These are phyloP conservation scores for Amiota minor DNA, from an alignment of 2,888 invertebrate genomes.

Conservation along the genomic window DNA sequence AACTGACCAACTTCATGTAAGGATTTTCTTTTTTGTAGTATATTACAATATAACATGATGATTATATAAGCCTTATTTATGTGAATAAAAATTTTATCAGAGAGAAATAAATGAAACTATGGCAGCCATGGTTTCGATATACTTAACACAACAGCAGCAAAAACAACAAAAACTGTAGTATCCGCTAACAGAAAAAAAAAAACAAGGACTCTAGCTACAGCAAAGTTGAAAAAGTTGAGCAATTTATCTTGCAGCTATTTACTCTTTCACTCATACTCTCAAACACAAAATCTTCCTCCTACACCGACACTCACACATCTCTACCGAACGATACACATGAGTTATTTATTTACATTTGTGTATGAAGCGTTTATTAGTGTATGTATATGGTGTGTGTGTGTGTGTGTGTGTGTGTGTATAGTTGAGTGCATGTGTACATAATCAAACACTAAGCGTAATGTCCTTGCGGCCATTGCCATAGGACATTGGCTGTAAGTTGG, in stretches of 20 bases:
- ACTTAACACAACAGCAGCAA: slow-evolving; percentile 63
- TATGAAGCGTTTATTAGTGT: slow-evolving; percentile 18
- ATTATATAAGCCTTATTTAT: slow-evolving; percentile 12
- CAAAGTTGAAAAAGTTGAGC: slow-evolving; percentile 56
- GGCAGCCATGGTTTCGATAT: slow-evolving; percentile 54
- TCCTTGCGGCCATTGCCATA: slow-evolving; percentile 51
- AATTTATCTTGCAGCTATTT: slow-evolving; percentile 68
- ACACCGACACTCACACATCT: slow-evolving; percentile 26
- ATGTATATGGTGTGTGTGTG: slow-evolving; percentile 17
- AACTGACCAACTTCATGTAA: not conserved
- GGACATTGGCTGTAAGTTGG: slow-evolving; percentile 18
- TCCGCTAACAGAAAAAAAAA: not conserved
- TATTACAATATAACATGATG: not conserved
- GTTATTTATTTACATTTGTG: slow-evolving; percentile 11
- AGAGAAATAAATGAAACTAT: not conserved
- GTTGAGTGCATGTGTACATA: slow-evolving; percentile 54
- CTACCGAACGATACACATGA: slow-evolving; percentile 4
- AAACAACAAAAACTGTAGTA: not conserved
- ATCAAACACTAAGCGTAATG: slow-evolving; percentile 57
- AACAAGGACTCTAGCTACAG: slow-evolving; percentile 7
- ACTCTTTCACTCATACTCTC: slow-evolving; percentile 56
- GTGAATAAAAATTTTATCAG: not conserved
- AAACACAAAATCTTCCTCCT: slow-evolving; percentile 36
- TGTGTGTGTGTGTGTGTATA: slow-evolving; percentile 42
- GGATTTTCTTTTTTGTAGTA: not conserved